Evolutionary conservation across 2,888 invertebrate genomes (phyloP).

Genomic region (Stictocephala bisonia): DNA sequence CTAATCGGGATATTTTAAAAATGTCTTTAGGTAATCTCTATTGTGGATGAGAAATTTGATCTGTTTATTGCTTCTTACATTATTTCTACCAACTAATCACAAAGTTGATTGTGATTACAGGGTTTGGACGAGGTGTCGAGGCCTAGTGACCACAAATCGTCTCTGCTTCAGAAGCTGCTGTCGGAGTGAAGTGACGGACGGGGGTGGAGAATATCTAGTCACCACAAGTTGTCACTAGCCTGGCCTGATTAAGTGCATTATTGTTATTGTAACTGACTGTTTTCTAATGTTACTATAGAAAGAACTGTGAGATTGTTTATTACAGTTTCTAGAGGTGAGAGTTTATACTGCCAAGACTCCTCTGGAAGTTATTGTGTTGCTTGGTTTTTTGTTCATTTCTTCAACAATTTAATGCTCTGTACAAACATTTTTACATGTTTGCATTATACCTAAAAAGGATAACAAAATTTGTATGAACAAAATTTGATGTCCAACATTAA

Average conservation of each 20-base stretch:
- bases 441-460: not conserved
- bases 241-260: constrained; percentile 53
- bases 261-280: constrained; percentile 49
- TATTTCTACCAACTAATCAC: not conserved
- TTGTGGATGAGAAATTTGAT: no score
- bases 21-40: no score
- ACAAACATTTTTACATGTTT: constrained; percentile 1
- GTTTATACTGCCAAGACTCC: constrained; percentile 23
- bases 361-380: constrained; percentile 6
- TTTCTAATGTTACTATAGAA: constrained; percentile 12
- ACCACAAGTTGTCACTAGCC: no score
- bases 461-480: constrained; percentile 13
- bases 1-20: no score
- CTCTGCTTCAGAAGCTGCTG: constrained; percentile 86
- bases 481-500: not conserved
- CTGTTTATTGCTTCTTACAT: no score
- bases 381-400: constrained; percentile 9
- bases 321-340: constrained; percentile 10
- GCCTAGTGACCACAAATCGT: constrained; percentile 83
- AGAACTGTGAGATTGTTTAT: constrained; percentile 9
- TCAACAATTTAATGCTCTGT: constrained; percentile 34
- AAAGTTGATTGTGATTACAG: not conserved
- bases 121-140: constrained; percentile 75
- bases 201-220: not conserved
- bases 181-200: constrained; percentile 71